Conservation (phyloP, 2,888 invertebrate genomes). For the Spisula solida region DNA sequence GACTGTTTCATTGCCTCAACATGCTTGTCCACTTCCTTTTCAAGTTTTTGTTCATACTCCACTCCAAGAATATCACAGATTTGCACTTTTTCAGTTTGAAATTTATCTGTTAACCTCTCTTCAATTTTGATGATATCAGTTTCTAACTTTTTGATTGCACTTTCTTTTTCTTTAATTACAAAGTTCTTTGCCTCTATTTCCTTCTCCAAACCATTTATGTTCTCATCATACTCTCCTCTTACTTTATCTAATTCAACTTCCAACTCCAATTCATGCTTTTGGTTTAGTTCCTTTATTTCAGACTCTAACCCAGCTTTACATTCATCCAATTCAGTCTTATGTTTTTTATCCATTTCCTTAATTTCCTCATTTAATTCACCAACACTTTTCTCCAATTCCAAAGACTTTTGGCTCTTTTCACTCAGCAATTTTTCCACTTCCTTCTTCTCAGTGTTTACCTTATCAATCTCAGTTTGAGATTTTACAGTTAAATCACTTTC, state of each 20-base stretch:
- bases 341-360: slow-evolving; percentile 87
- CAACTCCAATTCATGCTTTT: slow-evolving; percentile 75
- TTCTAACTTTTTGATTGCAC: slow-evolving; percentile 58
- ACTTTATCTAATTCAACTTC: slow-evolving; percentile 79
- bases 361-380: slow-evolving; percentile 62
- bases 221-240: slow-evolving; percentile 74
- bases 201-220: slow-evolving; percentile 79
- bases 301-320: slow-evolving; percentile 38
- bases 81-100: slow-evolving; percentile 75
- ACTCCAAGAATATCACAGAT: slow-evolving; percentile 71
- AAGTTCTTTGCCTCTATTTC: slow-evolving; percentile 85
- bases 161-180: slow-evolving; percentile 69
- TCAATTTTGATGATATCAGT: slow-evolving; percentile 69
- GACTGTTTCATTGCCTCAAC: slow-evolving; percentile 61
- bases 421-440: slow-evolving; percentile 84
- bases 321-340: slow-evolving; percentile 37
- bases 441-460: slow-evolving; percentile 82
- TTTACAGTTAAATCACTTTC: slow-evolving; percentile 78
- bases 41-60: slow-evolving; percentile 79
- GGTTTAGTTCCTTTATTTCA: slow-evolving; percentile 65
- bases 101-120: slow-evolving; percentile 68
- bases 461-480: slow-evolving; percentile 76
- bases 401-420: slow-evolving; percentile 89
- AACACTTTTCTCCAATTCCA: slow-evolving; percentile 55
- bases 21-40: slow-evolving; percentile 89